These are phyloP conservation scores for Aphidius gifuensis DNA, from an alignment of 1,140 invertebrate species.

Conservation along the genomic window DNA sequence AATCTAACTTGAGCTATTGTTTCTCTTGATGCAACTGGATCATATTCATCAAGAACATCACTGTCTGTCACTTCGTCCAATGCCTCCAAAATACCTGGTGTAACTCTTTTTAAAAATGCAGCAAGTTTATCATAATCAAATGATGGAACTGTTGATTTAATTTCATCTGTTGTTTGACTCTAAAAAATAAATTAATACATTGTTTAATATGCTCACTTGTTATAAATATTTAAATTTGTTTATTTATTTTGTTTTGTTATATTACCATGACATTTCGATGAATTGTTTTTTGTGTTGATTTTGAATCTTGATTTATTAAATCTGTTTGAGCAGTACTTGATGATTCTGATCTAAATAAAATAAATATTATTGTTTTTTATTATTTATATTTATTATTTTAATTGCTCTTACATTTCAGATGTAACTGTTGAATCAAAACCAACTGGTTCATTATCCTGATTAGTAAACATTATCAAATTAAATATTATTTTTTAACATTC, in stretches of 20 bases:
- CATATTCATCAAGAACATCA: constrained; percentile 46
- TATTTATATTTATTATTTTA: background rate
- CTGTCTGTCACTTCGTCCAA: constrained; percentile 50
- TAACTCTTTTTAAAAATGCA: constrained; percentile 47
- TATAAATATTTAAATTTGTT: constrained; percentile 5
- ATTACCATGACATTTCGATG: constrained; percentile 40
- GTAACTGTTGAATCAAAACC: background rate
- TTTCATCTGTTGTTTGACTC: constrained; percentile 32
- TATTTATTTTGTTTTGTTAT: constrained; percentile 11
- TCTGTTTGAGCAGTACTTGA: constrained; percentile 42
- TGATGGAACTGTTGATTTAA: constrained; percentile 30
- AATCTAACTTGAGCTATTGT: constrained; percentile 34
- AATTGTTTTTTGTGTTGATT: constrained; percentile 37
- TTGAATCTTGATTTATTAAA: constrained; percentile 33
- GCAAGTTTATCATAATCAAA: constrained; percentile 48
- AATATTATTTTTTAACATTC: too few relatives aligned
- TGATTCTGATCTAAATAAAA: constrained; percentile 23
- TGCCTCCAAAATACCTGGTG: constrained; percentile 45
- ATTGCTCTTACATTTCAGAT: background rate
- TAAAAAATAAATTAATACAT: constrained; percentile 8
- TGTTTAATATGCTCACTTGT: background rate
- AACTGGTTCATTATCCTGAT: background rate
- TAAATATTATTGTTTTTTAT: background rate
- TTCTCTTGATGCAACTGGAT: constrained; percentile 34
- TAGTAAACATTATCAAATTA: too few relatives aligned